Evolutionary conservation across 2,113 vertebrate genomes (phyloP).

Genomic region (Heterotilapia buettikoferi): DNA sequence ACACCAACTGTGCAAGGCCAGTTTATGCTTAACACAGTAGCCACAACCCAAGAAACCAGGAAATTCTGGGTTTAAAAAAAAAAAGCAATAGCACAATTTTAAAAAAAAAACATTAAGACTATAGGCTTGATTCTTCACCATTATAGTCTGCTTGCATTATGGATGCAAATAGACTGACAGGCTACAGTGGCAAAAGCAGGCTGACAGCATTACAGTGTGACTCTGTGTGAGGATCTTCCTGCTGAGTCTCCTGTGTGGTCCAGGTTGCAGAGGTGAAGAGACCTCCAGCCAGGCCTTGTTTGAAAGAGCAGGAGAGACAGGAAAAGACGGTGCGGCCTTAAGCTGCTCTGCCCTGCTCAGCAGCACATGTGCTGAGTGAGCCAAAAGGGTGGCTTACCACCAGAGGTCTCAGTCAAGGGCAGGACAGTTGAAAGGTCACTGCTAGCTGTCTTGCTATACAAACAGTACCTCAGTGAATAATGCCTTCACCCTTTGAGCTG

Average conservation of each 20-base stretch:
- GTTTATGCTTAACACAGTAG: not conserved
- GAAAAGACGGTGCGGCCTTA: slow-evolving; percentile 49
- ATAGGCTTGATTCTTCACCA: not conserved
- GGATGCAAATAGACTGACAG: not conserved
- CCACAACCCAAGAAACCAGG: not conserved
- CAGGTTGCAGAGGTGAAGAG: slow-evolving; percentile 24
- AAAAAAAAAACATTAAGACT: accelerated
- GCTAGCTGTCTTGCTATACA: slow-evolving; percentile 46
- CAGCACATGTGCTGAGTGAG: slow-evolving; percentile 73
- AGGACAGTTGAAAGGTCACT: slow-evolving; percentile 70
- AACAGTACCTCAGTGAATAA: slow-evolving; percentile 40
- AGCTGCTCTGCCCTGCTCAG: slow-evolving; percentile 70
- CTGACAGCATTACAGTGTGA: slow-evolving; percentile 45
- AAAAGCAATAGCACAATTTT: not conserved
- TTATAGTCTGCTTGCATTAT: not conserved
- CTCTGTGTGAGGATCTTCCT: slow-evolving; percentile 31
- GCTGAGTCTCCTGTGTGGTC: slow-evolving; percentile 30
- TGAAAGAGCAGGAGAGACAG: slow-evolving; percentile 35
- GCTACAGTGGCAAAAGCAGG: slow-evolving; percentile 46
- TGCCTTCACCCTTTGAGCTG: slow-evolving; percentile 29
- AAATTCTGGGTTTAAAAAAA: not conserved
- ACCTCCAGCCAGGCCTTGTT: slow-evolving; percentile 21
- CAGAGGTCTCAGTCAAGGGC: slow-evolving; percentile 73
- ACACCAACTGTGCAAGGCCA: not conserved
- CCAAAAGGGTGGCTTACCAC: slow-evolving; percentile 69